Conservation (phyloP, 1,140 invertebrate genomes). For the Dendroctonus ponderosae region DNA sequence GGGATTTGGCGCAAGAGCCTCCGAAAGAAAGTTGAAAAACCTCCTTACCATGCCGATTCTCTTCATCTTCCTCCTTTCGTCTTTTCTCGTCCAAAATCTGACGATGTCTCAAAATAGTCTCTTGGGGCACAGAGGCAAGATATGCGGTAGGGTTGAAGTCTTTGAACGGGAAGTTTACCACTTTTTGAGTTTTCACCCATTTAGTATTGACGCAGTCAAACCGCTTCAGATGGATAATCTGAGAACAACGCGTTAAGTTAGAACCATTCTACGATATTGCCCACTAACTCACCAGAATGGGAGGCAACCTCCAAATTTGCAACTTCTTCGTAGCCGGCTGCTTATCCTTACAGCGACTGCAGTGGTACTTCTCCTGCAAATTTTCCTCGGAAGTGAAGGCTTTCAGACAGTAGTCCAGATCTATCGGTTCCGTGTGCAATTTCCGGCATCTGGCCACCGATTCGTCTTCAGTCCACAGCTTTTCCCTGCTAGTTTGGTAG, state of each 20-base stretch:
- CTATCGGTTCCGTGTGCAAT: slow-evolving; percentile 74
- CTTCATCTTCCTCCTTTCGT: slow-evolving; percentile 25
- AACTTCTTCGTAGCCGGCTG: slow-evolving; percentile 84
- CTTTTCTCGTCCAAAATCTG: slow-evolving; percentile 53
- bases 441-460: slow-evolving; percentile 67
- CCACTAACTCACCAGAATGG: slow-evolving; percentile 67
- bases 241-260: slow-evolving; percentile 36
- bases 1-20: no score
- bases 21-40: neutral
- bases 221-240: slow-evolving; percentile 87
- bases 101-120: slow-evolving; percentile 65
- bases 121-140: slow-evolving; percentile 72
- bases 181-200: slow-evolving; percentile 92
- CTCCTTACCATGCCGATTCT: slow-evolving; percentile 11
- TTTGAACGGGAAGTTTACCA: slow-evolving; percentile 81
- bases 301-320: slow-evolving; percentile 85
- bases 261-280: neutral
- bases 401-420: slow-evolving; percentile 75
- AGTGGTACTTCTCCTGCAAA: slow-evolving; percentile 82
- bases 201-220: slow-evolving; percentile 85
- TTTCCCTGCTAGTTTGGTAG: slow-evolving; percentile 79
- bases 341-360: slow-evolving; percentile 75
- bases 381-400: slow-evolving; percentile 85
- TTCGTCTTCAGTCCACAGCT: slow-evolving; percentile 69
- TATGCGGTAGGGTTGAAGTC: slow-evolving; percentile 81